phyloP scores from a whole-genome alignment of 2,888 invertebrate genomes.

The Polyommatus iphigenia region DNA sequence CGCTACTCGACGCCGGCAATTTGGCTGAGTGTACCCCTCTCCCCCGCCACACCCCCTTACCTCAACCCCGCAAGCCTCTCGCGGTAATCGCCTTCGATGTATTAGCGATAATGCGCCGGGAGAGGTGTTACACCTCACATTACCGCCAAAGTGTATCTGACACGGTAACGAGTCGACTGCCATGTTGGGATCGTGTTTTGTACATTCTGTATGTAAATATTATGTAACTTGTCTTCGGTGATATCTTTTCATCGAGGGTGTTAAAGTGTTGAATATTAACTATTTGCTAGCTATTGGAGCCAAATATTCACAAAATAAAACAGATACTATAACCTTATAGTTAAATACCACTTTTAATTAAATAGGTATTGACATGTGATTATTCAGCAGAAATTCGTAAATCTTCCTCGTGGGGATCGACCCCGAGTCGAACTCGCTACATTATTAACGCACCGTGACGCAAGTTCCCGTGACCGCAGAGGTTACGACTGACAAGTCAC shows the following conservation, averaged over 20 bases:
- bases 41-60: background rate
- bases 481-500: background rate
- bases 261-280: too few relatives aligned
- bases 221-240: background rate
- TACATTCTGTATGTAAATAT: background rate
- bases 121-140: background rate
- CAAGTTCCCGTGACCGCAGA: background rate
- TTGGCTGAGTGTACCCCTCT: constrained; percentile 7
- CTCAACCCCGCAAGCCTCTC: background rate
- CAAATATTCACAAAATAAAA: too few relatives aligned
- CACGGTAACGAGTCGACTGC: background rate
- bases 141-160: background rate
- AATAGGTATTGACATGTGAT: background rate
- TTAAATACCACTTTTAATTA: background rate
- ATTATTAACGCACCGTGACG: background rate
- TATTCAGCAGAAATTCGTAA: background rate
- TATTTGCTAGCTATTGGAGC: too few relatives aligned
- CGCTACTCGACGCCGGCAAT: background rate
- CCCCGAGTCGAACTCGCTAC: background rate
- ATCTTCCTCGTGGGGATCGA: background rate
- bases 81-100: constrained; percentile 8
- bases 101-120: constrained; percentile 20
- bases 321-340: too few relatives aligned
- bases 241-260: background rate
- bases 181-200: background rate